phyloP scores from a whole-genome alignment of 2,113 vertebrate species.

The Amphiprion ocellaris region DNA sequence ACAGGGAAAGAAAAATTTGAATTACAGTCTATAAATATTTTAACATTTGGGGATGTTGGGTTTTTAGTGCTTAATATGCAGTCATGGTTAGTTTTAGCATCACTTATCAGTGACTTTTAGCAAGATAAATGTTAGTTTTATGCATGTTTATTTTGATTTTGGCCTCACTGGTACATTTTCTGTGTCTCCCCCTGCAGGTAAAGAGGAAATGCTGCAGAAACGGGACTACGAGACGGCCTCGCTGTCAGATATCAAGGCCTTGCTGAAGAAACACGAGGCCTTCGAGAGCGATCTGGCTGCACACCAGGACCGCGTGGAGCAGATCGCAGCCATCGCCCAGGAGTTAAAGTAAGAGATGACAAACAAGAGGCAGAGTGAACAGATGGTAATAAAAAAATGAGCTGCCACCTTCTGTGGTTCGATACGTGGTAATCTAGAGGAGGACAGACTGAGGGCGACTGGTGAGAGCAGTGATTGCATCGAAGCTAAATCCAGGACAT shows the following conservation, averaged over 20 bases:
- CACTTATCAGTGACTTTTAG: no score
- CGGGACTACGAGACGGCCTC: constrained; percentile 94
- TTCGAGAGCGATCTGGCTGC: constrained; percentile 98
- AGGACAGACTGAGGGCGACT: no score
- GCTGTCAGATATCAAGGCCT: constrained; percentile 96
- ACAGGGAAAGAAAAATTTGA: no score
- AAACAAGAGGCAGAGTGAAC: background rate
- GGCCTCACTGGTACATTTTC: background rate
- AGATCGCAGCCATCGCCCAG: constrained; percentile 98
- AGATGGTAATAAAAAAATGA: no score
- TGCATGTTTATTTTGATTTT: accelerated
- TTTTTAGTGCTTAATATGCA: no score
- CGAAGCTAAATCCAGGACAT: no score
- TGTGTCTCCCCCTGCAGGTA: constrained; percentile 85
- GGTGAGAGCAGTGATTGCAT: no score
- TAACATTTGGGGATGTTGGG: no score
- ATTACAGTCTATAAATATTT: no score
- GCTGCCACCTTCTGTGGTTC: no score
- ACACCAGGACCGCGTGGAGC: constrained; percentile 98
- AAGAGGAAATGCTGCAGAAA: constrained; percentile 94
- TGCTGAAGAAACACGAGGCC: constrained; percentile 98
- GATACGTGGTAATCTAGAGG: no score
- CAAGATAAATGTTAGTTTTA: background rate
- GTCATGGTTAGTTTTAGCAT: no score
- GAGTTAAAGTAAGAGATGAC: constrained; percentile 90